Conservation (phyloP, 2,888 invertebrate genomes). For the Eristalis intricaria region DNA sequence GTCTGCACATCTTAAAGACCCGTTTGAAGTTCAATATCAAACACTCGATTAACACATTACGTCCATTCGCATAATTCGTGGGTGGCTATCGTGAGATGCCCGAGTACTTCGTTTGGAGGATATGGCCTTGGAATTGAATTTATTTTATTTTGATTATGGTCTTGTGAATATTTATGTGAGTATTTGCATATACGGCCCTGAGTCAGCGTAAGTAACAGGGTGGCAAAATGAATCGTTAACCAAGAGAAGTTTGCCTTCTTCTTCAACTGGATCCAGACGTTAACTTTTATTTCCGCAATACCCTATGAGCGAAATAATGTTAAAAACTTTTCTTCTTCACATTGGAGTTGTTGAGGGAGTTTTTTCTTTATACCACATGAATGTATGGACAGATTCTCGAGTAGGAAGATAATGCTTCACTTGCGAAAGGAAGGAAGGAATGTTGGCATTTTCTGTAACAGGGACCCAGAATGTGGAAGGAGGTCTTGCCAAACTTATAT, state of each 20-base stretch:
- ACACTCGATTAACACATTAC: not conserved
- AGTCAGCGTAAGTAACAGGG: not conserved
- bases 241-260: not conserved
- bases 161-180: not conserved
- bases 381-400: too few relatives aligned
- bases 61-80: not conserved
- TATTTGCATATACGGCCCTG: not conserved
- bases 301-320: not conserved
- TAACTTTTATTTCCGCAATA: not conserved
- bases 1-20: not conserved
- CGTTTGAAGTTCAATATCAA: constrained; percentile 1
- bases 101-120: not conserved
- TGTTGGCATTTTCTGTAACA: not conserved
- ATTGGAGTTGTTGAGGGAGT: not conserved
- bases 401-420: too few relatives aligned
- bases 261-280: not conserved
- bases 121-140: not conserved
- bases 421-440: not conserved
- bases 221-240: not conserved
- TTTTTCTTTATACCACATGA: not conserved
- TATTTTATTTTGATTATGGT: not conserved
- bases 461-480: not conserved
- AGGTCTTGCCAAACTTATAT: too few relatives aligned
- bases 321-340: not conserved
- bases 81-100: not conserved